These are phyloP conservation scores for Diadegma fenestrale DNA, from an alignment of 2,888 invertebrate species.

Conservation along the genomic window DNA sequence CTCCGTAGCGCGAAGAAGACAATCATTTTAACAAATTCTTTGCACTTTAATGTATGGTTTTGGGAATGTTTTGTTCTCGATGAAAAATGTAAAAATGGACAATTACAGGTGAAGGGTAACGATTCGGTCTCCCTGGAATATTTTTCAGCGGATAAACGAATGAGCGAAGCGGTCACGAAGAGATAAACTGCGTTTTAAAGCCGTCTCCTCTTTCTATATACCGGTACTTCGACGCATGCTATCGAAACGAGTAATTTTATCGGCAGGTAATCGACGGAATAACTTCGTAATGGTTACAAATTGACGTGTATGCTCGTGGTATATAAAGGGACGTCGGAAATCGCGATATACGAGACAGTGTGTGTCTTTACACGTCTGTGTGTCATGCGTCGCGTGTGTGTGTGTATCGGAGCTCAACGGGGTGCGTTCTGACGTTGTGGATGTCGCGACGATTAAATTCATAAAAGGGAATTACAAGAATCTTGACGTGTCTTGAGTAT, in stretches of 20 bases:
- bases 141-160: neutral
- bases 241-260: conserved; percentile 68
- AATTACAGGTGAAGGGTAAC: neutral
- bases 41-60: neutral
- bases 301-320: conserved; percentile 66
- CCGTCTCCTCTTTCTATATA: conserved; percentile 19
- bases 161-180: conserved; percentile 25
- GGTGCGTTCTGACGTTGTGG: conserved; percentile 37
- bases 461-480: conserved; percentile 65
- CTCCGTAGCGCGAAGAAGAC: neutral
- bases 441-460: conserved; percentile 64
- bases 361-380: neutral
- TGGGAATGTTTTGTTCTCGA: conserved; percentile 6
- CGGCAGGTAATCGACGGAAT: conserved; percentile 73
- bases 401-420: neutral
- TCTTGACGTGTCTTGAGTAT: conserved; percentile 39
- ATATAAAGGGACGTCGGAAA: conserved; percentile 33
- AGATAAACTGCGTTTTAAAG: conserved; percentile 37
- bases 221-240: conserved; percentile 32
- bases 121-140: conserved; percentile 23
- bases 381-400: neutral
- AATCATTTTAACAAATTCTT: neutral
- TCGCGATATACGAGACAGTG: conserved; percentile 21
- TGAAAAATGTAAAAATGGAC: conserved; percentile 29
- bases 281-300: conserved; percentile 76